Evolutionary conservation across 2,888 invertebrate species (phyloP), one percentile per base, ranked within the genome.

Genomic region (Standfussiana lucernea): DNA sequence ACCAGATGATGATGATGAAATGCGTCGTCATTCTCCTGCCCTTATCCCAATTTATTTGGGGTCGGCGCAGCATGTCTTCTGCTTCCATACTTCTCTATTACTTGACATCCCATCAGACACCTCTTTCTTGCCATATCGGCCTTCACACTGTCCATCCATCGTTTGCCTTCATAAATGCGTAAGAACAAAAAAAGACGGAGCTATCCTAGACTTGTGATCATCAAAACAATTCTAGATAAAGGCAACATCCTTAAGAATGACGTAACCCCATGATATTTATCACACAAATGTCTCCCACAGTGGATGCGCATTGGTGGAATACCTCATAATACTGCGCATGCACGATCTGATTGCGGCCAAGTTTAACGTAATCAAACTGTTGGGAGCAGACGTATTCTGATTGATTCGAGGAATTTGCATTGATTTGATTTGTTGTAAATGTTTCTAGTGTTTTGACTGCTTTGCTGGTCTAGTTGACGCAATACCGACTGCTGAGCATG

Each of bases 311-410:
- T 88, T 73, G 67, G 74, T 65, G 82, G 86, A 85, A 90, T 90
- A 86, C 84, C 89, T 91, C 86, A 87, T 89, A 87, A 89, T 86
- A 83, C 84, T 80, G 85, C 80, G 84, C 93, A 93, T 80, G 84
- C 93, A 93, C 93, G 93, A 93, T 91, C 90, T 90, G 91, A 93
- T 93, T 90, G 91, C 89, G 80, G 86, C 88, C 88, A 88, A 88
- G 87, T 90, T 90, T 89, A 89, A 89, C 80, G 84, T 88, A 92
- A 93, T 93, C 92, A 91, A 91, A 89, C 86, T 86, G 82, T 87
- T 85, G 78, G 69, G 82, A 69, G 62, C 47, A 82, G 83, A 74
- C 85, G 69, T 90, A 90, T 91, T 87, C 82, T 82, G 86, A 65
- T 77, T 65, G 62, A 71, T 77, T 77, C 47, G 11, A 59, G 7